Evolutionary conservation across 1,140 invertebrate species (phyloP).

Genomic region (Zaprionus inermis): DNA sequence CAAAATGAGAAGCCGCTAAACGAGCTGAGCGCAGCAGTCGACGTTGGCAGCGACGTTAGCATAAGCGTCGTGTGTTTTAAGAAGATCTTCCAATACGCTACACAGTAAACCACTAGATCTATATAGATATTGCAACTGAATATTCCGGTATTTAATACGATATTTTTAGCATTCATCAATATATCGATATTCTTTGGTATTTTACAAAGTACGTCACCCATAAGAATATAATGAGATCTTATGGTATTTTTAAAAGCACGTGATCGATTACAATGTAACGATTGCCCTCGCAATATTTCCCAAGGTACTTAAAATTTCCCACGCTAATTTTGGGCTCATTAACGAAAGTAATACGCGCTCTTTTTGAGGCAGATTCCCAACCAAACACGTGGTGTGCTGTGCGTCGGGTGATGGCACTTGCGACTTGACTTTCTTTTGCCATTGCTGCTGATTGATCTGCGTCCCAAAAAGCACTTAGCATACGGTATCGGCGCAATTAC

Average conservation of each 20-base stretch:
- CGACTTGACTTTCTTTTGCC: conserved; percentile 47
- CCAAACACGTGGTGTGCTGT: not conserved
- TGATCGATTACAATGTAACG: not conserved
- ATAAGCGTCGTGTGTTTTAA: conserved; percentile 17
- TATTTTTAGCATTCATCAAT: too few species aligned
- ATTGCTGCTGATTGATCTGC: conserved; percentile 53
- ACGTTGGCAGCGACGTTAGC: conserved; percentile 11
- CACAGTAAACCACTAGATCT: conserved; percentile 7
- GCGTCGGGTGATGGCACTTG: not conserved
- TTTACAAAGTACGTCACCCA: not conserved
- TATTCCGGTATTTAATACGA: too few species aligned
- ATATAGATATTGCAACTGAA: not conserved
- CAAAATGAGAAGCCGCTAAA: conserved; percentile 62
- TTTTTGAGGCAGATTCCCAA: conserved; percentile 14
- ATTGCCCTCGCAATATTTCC: not conserved
- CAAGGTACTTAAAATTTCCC: conserved; percentile 27
- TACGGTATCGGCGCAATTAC: conserved; percentile 19
- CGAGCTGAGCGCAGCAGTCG: conserved; percentile 35
- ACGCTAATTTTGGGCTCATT: conserved; percentile 34
- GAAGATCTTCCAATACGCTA: conserved; percentile 50
- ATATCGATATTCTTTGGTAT: not conserved
- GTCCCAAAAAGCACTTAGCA: conserved; percentile 45
- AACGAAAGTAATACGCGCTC: conserved; percentile 18
- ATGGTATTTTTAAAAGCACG: too few species aligned
- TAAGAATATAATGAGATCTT: not conserved